Percentiles rank a stretch among this genome's conserved stretches.
These are phyloP conservation scores for Eremobia ochroleuca DNA, from an alignment of 2,888 invertebrate species.

Conservation along the genomic window DNA sequence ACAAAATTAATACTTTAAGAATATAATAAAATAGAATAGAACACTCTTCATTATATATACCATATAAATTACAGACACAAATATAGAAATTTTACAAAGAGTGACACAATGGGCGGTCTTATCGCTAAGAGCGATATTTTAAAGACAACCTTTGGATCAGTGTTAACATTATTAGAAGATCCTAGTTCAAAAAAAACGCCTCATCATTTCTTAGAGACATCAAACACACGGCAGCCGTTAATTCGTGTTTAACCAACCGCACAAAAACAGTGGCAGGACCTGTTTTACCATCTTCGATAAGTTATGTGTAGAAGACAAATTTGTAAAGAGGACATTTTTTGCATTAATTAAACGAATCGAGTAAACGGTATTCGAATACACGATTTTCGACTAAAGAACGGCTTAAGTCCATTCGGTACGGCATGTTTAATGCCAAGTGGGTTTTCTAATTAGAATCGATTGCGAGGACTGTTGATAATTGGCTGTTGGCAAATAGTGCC, in stretches of 20 bases:
- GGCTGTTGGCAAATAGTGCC: slow-evolving; percentile 43
- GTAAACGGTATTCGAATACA: slow-evolving; percentile 48
- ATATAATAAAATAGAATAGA: no score
- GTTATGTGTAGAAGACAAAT: slow-evolving; percentile 50
- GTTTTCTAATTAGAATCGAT: slow-evolving; percentile 51
- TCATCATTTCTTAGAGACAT: not conserved
- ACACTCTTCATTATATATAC: no score
- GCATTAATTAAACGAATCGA: slow-evolving; percentile 55
- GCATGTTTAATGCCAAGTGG: slow-evolving; percentile 44
- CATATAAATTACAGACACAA: no score
- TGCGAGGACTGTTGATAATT: slow-evolving; percentile 47
- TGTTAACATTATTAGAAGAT: slow-evolving; percentile 19
- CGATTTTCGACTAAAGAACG: slow-evolving; percentile 49
- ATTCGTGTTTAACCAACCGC: slow-evolving; percentile 21
- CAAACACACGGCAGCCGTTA: slow-evolving; percentile 24
- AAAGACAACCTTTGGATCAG: no score
- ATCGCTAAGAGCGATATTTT: no score
- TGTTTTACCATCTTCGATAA: slow-evolving; percentile 60
- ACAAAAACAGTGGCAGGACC: slow-evolving; percentile 57
- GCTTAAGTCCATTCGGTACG: slow-evolving; percentile 35
- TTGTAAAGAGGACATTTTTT: slow-evolving; percentile 61
- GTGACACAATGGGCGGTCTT: no score
- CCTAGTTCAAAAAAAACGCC: slow-evolving; percentile 21
- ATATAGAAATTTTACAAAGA: no score
- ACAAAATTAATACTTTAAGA: not conserved